A percentile compares a stretch with the other conserved stretches of the same genome.
phyloP scores from a whole-genome alignment of 2,797 vertebrate species.

The Tokudaia tokunoshimensis region DNA sequence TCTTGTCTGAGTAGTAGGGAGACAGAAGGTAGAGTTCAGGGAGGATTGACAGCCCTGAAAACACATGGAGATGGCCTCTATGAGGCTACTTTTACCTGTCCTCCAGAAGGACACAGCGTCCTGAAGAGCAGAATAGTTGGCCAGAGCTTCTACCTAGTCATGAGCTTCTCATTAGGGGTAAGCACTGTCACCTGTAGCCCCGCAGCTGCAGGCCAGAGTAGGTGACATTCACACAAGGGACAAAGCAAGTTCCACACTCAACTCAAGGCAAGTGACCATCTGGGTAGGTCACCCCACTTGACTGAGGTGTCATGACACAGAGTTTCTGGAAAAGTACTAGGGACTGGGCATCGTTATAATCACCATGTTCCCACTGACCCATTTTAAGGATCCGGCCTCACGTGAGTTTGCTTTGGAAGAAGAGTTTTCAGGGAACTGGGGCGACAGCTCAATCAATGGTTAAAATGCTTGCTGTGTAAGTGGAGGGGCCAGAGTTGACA shows the following conservation, averaged over 20 bases:
- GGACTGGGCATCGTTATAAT: neutral
- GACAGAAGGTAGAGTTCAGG: neutral
- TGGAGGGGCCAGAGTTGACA: neutral
- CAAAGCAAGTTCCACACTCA: neutral
- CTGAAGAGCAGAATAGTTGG: rapidly evolving
- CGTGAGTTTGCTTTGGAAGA: slow-evolving; percentile 57
- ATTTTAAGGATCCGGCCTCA: neutral
- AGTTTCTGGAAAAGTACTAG: neutral
- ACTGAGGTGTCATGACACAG: neutral
- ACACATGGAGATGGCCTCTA: neutral
- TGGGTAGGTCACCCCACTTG: neutral
- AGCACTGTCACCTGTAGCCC: neutral
- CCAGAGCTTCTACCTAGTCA: no score
- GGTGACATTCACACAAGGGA: neutral
- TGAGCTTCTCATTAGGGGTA: neutral
- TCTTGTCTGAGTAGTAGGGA: neutral
- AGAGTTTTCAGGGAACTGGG: neutral
- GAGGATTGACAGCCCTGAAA: neutral
- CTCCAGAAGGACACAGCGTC: neutral
- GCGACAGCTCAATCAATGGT: neutral
- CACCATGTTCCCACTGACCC: neutral
- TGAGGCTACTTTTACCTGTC: neutral
- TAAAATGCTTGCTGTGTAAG: neutral
- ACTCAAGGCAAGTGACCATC: neutral
- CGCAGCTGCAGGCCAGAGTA: neutral